Evolutionary conservation across 2,888 invertebrate species (phyloP).

Genomic region (Antheraea assamensis): DNA sequence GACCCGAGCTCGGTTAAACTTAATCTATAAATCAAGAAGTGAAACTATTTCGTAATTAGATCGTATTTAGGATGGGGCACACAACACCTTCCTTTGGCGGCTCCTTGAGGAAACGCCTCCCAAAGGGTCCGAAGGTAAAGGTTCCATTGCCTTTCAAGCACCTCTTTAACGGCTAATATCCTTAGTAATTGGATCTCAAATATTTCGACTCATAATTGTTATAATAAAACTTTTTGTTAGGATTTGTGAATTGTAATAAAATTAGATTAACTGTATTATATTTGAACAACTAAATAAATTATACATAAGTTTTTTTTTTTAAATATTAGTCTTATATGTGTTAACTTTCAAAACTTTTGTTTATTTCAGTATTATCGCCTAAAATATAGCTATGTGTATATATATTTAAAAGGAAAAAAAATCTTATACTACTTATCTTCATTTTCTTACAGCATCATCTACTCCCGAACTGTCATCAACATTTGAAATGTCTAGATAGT

Average conservation of each 20-base stretch:
- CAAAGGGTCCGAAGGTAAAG: conserved; percentile 76
- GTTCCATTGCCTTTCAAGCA: conserved; percentile 76
- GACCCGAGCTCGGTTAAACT: conserved; percentile 67
- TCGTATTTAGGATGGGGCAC: conserved; percentile 79
- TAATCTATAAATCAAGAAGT: conserved; percentile 83
- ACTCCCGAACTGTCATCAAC: too few relatives aligned
- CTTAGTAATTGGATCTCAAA: conserved; percentile 77
- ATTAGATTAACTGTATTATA: too few relatives aligned
- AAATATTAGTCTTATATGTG: too few relatives aligned
- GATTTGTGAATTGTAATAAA: background rate
- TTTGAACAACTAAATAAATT: too few relatives aligned
- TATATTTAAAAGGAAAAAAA: too few relatives aligned
- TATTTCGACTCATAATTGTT: conserved; percentile 73
- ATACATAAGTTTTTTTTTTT: too few relatives aligned
- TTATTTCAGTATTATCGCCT: too few relatives aligned
- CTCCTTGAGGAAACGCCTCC: conserved; percentile 73
- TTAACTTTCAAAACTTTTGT: too few relatives aligned
- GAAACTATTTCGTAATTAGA: conserved; percentile 83
- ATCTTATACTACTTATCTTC: too few relatives aligned
- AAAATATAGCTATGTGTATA: too few relatives aligned
- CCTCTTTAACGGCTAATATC: conserved; percentile 81
- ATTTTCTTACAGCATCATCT: too few relatives aligned
- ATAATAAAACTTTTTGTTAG: conserved; percentile 62
- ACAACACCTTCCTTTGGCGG: conserved; percentile 70
- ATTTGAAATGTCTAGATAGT: too few relatives aligned